Evolutionary conservation across 2,797 vertebrate genomes (phyloP).

Genomic region (Acanthopagrus latus): DNA sequence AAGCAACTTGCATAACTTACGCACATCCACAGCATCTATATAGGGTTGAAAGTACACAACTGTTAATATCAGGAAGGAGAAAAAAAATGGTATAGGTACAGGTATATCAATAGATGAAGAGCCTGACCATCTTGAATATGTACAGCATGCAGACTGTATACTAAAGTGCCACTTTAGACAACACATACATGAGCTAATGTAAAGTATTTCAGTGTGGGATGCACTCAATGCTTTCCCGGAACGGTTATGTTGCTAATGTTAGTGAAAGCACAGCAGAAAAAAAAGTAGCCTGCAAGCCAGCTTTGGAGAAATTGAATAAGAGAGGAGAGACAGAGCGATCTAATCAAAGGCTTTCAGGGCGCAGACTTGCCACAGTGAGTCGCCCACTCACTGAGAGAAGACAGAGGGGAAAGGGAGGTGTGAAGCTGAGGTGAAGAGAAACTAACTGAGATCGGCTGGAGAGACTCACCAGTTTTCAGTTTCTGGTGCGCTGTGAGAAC

Average conservation of each 20-base stretch:
- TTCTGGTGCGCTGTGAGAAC: slow-evolving; percentile 37
- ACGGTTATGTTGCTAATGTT: neutral
- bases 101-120: no score
- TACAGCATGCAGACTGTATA: neutral
- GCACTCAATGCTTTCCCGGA: neutral
- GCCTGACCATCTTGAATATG: no score
- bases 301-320: slow-evolving; percentile 36
- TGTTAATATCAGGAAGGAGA: no score
- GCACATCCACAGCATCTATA: no score
- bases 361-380: slow-evolving; percentile 52
- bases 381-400: slow-evolving; percentile 43
- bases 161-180: neutral
- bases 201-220: neutral
- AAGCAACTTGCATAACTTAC: no score
- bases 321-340: slow-evolving; percentile 27
- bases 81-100: neutral
- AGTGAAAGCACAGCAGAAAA: slow-evolving; percentile 14
- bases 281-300: slow-evolving; percentile 7
- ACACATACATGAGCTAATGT: neutral
- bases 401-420: slow-evolving; percentile 35
- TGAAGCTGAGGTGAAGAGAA: slow-evolving; percentile 45
- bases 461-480: slow-evolving; percentile 37
- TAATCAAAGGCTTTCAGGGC: slow-evolving; percentile 53
- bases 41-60: no score
- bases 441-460: slow-evolving; percentile 22